Percentiles rank a stretch among this genome's conserved stretches.
phyloP scores from a whole-genome alignment of 1,140 invertebrate genomes.

The Aporrectodea caliginosa region DNA sequence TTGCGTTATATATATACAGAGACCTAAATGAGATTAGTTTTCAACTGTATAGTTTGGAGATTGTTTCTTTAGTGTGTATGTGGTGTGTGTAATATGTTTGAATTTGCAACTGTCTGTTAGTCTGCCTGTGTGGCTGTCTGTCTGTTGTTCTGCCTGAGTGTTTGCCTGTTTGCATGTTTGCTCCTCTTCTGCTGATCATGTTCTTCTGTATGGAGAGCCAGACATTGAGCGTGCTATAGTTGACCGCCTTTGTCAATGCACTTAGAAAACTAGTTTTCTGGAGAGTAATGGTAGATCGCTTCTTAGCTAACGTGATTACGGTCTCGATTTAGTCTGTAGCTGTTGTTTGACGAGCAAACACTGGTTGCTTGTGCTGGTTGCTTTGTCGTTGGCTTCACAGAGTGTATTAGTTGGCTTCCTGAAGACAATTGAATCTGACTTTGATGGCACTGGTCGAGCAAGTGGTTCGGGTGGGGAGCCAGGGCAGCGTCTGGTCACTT shows the following conservation, averaged over 20 bases:
- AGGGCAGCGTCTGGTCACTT: no score
- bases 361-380: not conserved
- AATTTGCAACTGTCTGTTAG: not conserved
- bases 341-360: not conserved
- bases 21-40: no score
- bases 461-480: no score
- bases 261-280: conserved; percentile 4
- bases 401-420: not conserved
- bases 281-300: not conserved
- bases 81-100: no score
- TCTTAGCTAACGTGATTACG: not conserved
- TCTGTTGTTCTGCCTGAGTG: not conserved
- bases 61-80: no score
- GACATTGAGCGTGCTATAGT: not conserved
- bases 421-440: not conserved
- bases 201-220: no score
- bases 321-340: not conserved
- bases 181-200: no score
- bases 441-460: no score
- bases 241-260: not conserved
- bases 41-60: no score
- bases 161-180: no score
- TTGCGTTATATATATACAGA: no score
- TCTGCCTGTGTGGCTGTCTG: not conserved
- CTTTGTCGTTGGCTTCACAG: not conserved